Base-by-base conservation (phyloP, 2,797 vertebrate species). In the Coregonus ussuriensis region DNA sequence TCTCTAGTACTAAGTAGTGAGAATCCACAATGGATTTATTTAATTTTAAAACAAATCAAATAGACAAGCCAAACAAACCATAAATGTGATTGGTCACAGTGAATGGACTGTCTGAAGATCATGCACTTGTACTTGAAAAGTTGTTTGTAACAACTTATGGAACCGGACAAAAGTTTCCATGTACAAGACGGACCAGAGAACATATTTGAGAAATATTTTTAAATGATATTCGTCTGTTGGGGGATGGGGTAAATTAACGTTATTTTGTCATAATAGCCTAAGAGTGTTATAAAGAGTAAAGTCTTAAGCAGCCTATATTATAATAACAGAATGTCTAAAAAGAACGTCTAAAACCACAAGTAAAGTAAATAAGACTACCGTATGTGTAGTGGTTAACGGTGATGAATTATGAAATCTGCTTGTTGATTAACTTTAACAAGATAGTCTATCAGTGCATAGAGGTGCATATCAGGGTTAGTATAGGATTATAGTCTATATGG, bases 121-220 rank as follows among this genome's bases (percentile, higher is more conserved):
- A 97, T 97, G 97, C 97, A 97, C 71, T 85, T 88, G 90, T 95
- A 97, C 95, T 96, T 95, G 94, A 94, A 96, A 97, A 96, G 95
- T 96, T 95, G 95, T 94, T 93, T 84, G 71, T 75, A 93, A 96
- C 96, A 98, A 97, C 96, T 96, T 96, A 90, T 91, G 90, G 93
- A 82, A 67, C 91, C 86, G 87, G 90, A 95, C 89, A 89, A 81
- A 94, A 93, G 93, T 92, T 83, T 97, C 96, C 96, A 97, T 98
- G 98, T 98, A 98, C 96, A 96, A 93, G 82, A 90, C 88, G 93
- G 92, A 93, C 93, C 92, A 95, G 91, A 94, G 90, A 68, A 77
- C 79, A 74, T 79, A 14, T 82, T 91, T 85, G 88, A 83, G 80
- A 89, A 95, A 97, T 98, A 98, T 98, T 98, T 98, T 95, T 96